Conservation (phyloP, 2,888 invertebrate species). For the Onthophagus sagittarius region DNA sequence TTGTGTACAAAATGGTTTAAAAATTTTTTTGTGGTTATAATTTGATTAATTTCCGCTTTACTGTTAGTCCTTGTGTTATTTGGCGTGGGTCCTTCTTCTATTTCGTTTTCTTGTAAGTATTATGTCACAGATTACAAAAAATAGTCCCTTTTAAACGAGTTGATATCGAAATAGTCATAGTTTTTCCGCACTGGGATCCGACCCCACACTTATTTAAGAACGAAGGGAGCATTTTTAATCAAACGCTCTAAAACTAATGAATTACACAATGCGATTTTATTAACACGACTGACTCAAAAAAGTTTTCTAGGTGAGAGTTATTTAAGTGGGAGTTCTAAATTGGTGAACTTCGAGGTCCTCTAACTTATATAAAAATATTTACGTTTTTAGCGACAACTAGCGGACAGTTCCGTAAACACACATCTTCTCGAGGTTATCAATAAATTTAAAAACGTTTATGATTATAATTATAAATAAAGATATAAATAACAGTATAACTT, state of each 20-base stretch:
- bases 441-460: not conserved
- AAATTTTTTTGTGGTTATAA: slow-evolving; percentile 8
- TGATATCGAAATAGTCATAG: slow-evolving; percentile 18
- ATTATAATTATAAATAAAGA: too few relatives aligned
- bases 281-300: not conserved
- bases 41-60: not conserved
- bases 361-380: not conserved
- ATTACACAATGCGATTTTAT: not conserved
- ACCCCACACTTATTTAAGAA: slow-evolving; percentile 12
- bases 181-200: slow-evolving; percentile 15
- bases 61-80: not conserved
- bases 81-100: slow-evolving; percentile 11
- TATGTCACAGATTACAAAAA: slow-evolving; percentile 25
- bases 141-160: slow-evolving; percentile 25
- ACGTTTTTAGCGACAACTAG: not conserved
- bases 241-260: slow-evolving; percentile 6
- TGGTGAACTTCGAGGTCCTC: not conserved
- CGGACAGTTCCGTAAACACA: not conserved
- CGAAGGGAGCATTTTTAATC: slow-evolving; percentile 15
- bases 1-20: slow-evolving; percentile 11
- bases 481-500: not conserved
- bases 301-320: not conserved
- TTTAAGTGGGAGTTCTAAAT: not conserved
- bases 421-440: not conserved
- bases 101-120: slow-evolving; percentile 11